Evolutionary conservation across 2,888 invertebrate genomes (phyloP), one percentile per base, ranked within the genome.

Genomic region (Lycia hirtaria): DNA sequence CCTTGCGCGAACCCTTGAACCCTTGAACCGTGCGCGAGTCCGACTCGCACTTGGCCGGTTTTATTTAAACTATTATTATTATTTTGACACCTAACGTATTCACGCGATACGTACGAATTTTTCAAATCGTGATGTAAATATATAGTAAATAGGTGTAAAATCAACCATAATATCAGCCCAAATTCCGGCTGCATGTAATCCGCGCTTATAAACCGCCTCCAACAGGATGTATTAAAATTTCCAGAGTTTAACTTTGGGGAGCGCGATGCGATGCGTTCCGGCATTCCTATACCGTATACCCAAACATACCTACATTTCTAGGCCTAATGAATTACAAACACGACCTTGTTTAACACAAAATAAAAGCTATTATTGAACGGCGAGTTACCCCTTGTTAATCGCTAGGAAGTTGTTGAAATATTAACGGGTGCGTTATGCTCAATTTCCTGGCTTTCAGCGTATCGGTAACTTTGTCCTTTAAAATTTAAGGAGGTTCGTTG

Each of bases 371-470:
- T 62, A 64, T 78, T 22, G 58, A 43, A 47, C 51, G 56, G 54
- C 37, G 33, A 62, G 59, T 28, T 66, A 54, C 62, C 65, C 69
- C 62, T 67, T 69, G 79, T 79, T 85, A 86, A 87, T 85, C 83
- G 83, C 69, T 81, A 82, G 85, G 85, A 85, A 85, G 85, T 85
- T 82, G 84, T 85, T 88, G 82, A 88, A 90, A 88, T 88, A 88
- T 89, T 89, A 88, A 90, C 85, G 81, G 81, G 76, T 72, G 75
- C 82, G 87, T 88, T 87, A 88, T 88, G 88, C 88, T 84, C 89
- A 90, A 89, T 89, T 89, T 90, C 88, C 88, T 86, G 86, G 84
- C 85, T 86, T 85, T 87, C 85, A 83, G 82, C 84, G 80, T 83
- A 85, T 86, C 82, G 86, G 83, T 83, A 82, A 83, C 83, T 82